phyloP scores from a whole-genome alignment of 2,113 vertebrate genomes.

The Mungos mungo region DNA sequence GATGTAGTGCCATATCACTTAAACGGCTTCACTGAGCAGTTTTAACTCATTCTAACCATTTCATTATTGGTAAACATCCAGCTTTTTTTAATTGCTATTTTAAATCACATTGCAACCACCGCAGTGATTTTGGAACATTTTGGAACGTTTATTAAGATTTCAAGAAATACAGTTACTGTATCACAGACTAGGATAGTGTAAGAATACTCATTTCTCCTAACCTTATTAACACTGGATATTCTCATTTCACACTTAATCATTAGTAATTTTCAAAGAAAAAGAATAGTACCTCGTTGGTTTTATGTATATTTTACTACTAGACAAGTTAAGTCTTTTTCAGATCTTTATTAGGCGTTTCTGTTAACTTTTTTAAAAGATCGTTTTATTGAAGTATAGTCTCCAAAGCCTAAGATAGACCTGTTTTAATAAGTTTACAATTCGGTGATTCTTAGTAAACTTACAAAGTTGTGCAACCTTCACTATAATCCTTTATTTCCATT shows the following conservation, averaged over 20 bases:
- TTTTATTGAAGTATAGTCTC: slow-evolving; percentile 40
- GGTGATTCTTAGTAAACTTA: slow-evolving; percentile 50
- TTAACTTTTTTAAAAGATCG: slow-evolving; percentile 37
- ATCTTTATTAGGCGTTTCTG: slow-evolving; percentile 34
- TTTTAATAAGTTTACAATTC: slow-evolving; percentile 49
- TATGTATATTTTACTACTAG: slow-evolving; percentile 49
- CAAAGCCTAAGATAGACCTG: background rate
- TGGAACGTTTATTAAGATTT: slow-evolving; percentile 53
- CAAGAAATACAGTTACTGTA: slow-evolving; percentile 49
- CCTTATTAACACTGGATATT: slow-evolving; percentile 5
- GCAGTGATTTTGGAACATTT: background rate
- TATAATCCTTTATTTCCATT: slow-evolving; percentile 27
- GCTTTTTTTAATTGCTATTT: background rate
- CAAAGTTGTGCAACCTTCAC: background rate
- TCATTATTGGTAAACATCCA: slow-evolving; percentile 30
- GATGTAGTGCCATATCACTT: slow-evolving; percentile 33
- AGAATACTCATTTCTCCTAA: slow-evolving; percentile 49
- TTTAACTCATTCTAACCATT: slow-evolving; percentile 35
- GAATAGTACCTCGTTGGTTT: background rate
- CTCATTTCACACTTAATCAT: slow-evolving; percentile 51
- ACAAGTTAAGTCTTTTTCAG: slow-evolving; percentile 18
- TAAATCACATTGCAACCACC: background rate
- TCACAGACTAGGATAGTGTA: background rate
- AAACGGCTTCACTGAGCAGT: slow-evolving; percentile 10
- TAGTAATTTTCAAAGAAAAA: slow-evolving; percentile 50